Percentiles rank a stretch among this genome's conserved stretches.
Evolutionary conservation across 2,113 vertebrate genomes (phyloP).

Genomic region (Rhinolophus sinicus): DNA sequence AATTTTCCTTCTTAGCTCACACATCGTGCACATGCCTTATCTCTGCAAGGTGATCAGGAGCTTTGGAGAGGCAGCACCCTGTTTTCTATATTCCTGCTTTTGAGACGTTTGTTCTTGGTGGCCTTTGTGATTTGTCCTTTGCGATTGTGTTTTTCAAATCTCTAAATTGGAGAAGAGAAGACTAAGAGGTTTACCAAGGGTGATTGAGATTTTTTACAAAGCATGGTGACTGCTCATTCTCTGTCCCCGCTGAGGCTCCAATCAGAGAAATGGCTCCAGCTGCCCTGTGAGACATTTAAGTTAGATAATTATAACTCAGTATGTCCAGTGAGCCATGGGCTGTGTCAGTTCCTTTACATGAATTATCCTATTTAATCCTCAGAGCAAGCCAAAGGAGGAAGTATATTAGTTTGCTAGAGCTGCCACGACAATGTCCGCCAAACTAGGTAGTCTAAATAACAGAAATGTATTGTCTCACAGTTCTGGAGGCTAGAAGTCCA

Average conservation of each 20-base stretch:
- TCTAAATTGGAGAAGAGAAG: background rate
- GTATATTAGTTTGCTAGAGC: background rate
- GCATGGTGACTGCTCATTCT: background rate
- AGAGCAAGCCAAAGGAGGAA: background rate
- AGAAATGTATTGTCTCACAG: background rate
- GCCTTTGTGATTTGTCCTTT: background rate
- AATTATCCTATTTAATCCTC: background rate
- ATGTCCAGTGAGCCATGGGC: background rate
- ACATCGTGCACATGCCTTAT: rapidly evolving
- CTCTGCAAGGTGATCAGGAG: background rate
- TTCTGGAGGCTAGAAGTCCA: background rate
- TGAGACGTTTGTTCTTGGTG: background rate
- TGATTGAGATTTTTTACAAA: background rate
- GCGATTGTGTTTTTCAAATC: background rate
- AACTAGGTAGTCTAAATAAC: too few relatives aligned
- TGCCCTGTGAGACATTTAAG: background rate
- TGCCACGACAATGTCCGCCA: background rate
- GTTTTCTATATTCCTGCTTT: background rate
- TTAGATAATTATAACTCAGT: background rate
- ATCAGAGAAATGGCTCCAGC: background rate
- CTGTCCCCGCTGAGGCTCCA: background rate
- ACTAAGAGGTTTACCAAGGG: background rate
- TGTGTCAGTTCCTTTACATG: background rate
- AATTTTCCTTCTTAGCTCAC: background rate
- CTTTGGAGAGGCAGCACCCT: background rate